Conservation (phyloP, 2,797 vertebrate species). For the Notoglanidium macrostoma region DNA sequence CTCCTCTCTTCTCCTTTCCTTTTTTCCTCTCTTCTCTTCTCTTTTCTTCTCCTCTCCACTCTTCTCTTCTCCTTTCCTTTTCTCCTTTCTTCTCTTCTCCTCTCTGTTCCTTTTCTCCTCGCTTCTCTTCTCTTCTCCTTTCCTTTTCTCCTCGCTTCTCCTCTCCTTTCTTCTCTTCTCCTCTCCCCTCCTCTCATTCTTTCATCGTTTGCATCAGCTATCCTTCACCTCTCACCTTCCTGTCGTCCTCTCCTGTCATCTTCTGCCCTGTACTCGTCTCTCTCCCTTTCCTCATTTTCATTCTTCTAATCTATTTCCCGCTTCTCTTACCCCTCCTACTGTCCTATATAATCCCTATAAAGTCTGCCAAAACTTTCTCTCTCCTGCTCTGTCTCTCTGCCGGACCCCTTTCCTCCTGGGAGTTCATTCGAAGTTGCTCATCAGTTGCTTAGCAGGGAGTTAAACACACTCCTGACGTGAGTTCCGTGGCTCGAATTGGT, state of each 20-base stretch:
- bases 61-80: accelerated
- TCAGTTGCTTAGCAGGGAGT: not conserved
- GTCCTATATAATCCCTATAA: not conserved
- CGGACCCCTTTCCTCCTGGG: not conserved
- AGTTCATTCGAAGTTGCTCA: not conserved
- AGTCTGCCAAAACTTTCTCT: not conserved
- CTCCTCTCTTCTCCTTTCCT: not conserved
- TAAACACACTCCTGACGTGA: constrained; percentile 16
- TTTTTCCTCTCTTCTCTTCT: too few relatives aligned
- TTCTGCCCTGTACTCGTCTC: not conserved
- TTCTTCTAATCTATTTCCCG: not conserved
- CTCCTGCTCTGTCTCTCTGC: not conserved
- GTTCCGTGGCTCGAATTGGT: not conserved
- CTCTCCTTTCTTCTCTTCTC: not conserved
- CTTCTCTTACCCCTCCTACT: not conserved
- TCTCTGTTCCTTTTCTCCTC: not conserved
- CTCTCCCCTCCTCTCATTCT: not conserved
- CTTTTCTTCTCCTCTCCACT: not conserved
- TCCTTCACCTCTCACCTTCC: not conserved
- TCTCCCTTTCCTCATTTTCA: not conserved
- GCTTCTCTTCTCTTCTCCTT: not conserved
- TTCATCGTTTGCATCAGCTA: not conserved
- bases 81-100: too few relatives aligned
- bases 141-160: too few relatives aligned
- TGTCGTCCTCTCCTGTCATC: not conserved